Base-by-base conservation (phyloP, 2,888 invertebrate genomes). In the Drosophila paracracens region DNA sequence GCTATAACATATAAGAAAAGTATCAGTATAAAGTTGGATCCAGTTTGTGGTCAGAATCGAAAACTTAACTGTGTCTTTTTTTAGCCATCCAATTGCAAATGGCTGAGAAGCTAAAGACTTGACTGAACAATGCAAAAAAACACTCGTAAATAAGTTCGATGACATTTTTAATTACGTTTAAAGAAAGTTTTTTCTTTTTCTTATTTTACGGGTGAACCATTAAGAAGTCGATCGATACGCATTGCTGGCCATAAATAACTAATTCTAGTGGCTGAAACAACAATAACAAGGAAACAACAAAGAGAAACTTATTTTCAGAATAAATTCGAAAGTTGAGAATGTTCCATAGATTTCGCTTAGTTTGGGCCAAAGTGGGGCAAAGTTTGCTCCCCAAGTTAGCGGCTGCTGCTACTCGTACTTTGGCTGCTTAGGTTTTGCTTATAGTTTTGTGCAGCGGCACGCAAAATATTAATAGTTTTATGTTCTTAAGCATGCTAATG, bases 141-240 rank as follows among this genome's bases (percentile, higher is more conserved):
- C 70, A 77, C 76, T 89, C 90, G 89, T 88, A 88, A 88, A 88
- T 90, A 88, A 88, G 91, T 87, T 82, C 85, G 79, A 87, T 83
- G 89, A 88, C 88, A 81, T 85, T 90, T 88, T 89, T 88, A 90
- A 88, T 88, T 88, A 88, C 87, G 87, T 84, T 89, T 89, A 70
- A 68, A 70, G 69, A 74, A 79, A 88, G 81, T 76, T 86, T 67
- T 58, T 56, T 25, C 51, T 54, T 31, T 38, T 52, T 52, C 62
- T 18, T n/a, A 56, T 53, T 54, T 60, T 50, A 33, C 6, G 8
- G 53, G 31, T 48, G 29, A 57, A 31, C 63, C 69, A 73, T 81
- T 81, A 81, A 71, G 56, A 64, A 81, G 73, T 88, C 90, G 90
- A 86, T 89, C 88, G 90, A 88, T 90, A 77, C 68, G 81, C 86